These are phyloP conservation scores for Tyria jacobaeae DNA, from an alignment of 2,888 invertebrate genomes.

Conservation along the genomic window DNA sequence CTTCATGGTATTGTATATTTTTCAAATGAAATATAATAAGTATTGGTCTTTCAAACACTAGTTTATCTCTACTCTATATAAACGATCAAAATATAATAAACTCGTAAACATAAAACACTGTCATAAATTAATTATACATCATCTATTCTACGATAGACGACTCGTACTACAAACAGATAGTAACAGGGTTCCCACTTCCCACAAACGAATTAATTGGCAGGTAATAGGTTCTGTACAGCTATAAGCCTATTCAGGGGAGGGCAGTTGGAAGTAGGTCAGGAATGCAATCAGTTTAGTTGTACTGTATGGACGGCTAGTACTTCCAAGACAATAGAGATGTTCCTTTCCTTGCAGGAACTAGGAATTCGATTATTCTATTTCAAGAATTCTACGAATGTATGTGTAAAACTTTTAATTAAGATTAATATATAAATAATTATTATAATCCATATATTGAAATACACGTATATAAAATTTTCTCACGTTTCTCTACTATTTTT, in stretches of 20 bases:
- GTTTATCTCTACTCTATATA: too few species aligned
- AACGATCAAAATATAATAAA: neutral
- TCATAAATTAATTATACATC: conserved; percentile 55
- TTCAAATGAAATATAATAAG: too few species aligned
- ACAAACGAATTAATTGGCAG: conserved; percentile 10
- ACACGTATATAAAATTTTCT: too few species aligned
- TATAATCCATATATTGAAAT: too few species aligned
- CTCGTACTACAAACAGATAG: conserved; percentile 43
- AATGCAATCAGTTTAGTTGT: neutral
- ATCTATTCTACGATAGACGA: conserved; percentile 56
- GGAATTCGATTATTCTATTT: neutral
- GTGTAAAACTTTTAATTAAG: neutral
- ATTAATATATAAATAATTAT: too few species aligned
- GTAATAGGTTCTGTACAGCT: neutral
- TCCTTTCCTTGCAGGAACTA: too few species aligned
- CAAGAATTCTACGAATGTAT: neutral
- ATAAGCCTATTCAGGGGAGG: neutral
- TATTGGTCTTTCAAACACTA: too few species aligned
- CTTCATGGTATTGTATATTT: too few species aligned
- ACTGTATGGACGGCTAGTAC: neutral
- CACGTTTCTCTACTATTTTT: too few species aligned
- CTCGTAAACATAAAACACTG: conserved; percentile 24
- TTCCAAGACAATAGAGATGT: neutral
- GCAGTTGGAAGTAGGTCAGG: neutral
- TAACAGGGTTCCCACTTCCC: conserved; percentile 34